Conservation (phyloP, 2,797 vertebrate genomes). For the Platyrinchus mystaceus region DNA sequence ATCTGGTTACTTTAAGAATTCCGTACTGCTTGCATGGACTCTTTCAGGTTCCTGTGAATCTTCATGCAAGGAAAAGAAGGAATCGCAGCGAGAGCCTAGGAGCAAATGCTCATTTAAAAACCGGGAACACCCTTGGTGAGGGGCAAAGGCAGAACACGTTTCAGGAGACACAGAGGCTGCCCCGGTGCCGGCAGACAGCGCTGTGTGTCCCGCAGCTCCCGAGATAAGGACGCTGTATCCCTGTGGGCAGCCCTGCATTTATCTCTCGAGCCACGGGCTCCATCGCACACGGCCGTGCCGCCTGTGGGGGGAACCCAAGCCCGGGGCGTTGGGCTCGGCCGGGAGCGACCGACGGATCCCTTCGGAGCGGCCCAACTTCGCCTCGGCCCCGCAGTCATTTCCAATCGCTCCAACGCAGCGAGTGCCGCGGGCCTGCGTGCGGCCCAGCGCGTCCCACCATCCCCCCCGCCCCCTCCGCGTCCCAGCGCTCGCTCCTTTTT, state of each 20-base stretch:
- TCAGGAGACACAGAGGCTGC: neutral
- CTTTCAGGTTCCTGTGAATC: rapidly evolving
- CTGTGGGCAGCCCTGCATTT: rapidly evolving
- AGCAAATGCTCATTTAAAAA: neutral
- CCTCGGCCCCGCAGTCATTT: rapidly evolving
- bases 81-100: neutral
- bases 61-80: rapidly evolving
- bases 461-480: neutral
- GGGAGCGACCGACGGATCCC: neutral
- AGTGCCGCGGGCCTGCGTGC: rapidly evolving
- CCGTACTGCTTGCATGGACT: rapidly evolving
- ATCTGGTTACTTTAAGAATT: neutral
- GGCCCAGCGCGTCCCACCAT: neutral
- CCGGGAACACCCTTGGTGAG: rapidly evolving
- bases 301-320: rapidly evolving
- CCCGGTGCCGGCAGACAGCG: rapidly evolving
- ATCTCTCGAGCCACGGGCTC: neutral
- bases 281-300: rapidly evolving
- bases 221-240: neutral
- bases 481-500: neutral
- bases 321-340: rapidly evolving
- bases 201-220: neutral
- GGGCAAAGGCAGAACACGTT: neutral
- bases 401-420: rapidly evolving
- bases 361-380: neutral